phyloP scores from a whole-genome alignment of 2,888 invertebrate species.

The Sicus ferrugineus region DNA sequence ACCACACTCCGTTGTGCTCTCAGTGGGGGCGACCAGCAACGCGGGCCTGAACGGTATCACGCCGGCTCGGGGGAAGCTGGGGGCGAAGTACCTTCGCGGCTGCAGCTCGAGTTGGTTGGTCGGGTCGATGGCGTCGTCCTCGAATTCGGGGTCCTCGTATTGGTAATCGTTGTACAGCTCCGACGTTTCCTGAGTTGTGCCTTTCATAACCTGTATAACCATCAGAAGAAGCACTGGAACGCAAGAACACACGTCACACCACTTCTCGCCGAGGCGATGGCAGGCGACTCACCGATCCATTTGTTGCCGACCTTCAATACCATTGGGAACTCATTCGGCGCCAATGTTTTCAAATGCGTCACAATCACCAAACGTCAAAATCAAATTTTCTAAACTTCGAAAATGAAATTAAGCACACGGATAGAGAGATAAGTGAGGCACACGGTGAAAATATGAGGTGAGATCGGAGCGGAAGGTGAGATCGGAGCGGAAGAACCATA shows the following conservation, averaged over 20 bases:
- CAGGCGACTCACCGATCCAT: constrained; percentile 48
- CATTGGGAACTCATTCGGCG: constrained; percentile 51
- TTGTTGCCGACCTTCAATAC: constrained; percentile 41
- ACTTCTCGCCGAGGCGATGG: not conserved
- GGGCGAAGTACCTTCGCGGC: constrained; percentile 26
- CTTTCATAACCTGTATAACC: constrained; percentile 26
- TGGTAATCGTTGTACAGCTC: constrained; percentile 38
- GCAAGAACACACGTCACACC: not conserved
- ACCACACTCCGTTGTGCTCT: constrained; percentile 38
- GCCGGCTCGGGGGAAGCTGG: constrained; percentile 24
- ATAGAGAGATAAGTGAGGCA: too few species aligned
- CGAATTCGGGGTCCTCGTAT: constrained; percentile 41
- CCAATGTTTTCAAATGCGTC: constrained; percentile 24
- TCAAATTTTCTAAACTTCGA: constrained; percentile 7
- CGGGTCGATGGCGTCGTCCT: constrained; percentile 31
- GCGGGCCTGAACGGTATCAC: not conserved
- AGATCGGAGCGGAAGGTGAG: too few species aligned
- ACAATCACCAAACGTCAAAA: constrained; percentile 31
- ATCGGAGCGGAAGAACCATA: too few species aligned
- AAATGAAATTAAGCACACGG: constrained; percentile 21
- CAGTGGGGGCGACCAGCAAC: not conserved
- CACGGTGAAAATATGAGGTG: too few species aligned
- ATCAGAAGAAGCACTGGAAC: constrained; percentile 30
- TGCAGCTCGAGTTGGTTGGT: constrained; percentile 17
- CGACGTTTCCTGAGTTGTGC: constrained; percentile 25